Evolutionary conservation across 2,888 invertebrate genomes (phyloP).

Genomic region (Empis livida): DNA sequence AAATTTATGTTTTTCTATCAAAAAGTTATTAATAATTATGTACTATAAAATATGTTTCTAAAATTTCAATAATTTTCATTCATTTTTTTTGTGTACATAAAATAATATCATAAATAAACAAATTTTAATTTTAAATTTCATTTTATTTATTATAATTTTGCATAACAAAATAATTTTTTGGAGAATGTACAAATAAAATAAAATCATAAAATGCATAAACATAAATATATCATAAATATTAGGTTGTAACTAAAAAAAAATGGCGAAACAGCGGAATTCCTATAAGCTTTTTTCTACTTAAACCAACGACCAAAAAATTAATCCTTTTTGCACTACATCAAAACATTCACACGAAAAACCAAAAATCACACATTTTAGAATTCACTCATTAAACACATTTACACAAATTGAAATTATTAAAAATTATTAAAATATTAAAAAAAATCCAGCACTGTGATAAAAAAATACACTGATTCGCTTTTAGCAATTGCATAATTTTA

Average conservation of each 20-base stretch:
- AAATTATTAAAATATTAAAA: not conserved
- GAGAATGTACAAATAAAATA: conserved; percentile 6
- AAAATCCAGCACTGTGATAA: too few species aligned
- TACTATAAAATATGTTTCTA: too few species aligned
- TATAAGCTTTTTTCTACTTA: conserved; percentile 10
- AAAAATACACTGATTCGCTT: too few species aligned
- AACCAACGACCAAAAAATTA: not conserved
- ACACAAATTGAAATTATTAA: conserved; percentile 1
- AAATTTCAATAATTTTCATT: too few species aligned
- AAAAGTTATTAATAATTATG: too few species aligned
- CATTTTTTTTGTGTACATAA: too few species aligned
- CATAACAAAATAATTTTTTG: too few species aligned
- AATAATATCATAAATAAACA: conserved; percentile 5
- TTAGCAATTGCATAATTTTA: too few species aligned
- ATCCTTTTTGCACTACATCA: too few species aligned
- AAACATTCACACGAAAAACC: conserved; percentile 9
- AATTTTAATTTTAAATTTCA: conserved; percentile 4
- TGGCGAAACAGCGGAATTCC: conserved; percentile 21
- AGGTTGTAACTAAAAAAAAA: conserved; percentile 11
- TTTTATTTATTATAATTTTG: conserved; percentile 1
- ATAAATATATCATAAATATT: not conserved
- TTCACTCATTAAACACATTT: conserved; percentile 3
- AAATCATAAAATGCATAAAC: not conserved
- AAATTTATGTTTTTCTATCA: too few species aligned
- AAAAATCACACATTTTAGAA: conserved; percentile 4